Conservation (phyloP, 2,888 invertebrate genomes). For the Flexamia atlantica region DNA sequence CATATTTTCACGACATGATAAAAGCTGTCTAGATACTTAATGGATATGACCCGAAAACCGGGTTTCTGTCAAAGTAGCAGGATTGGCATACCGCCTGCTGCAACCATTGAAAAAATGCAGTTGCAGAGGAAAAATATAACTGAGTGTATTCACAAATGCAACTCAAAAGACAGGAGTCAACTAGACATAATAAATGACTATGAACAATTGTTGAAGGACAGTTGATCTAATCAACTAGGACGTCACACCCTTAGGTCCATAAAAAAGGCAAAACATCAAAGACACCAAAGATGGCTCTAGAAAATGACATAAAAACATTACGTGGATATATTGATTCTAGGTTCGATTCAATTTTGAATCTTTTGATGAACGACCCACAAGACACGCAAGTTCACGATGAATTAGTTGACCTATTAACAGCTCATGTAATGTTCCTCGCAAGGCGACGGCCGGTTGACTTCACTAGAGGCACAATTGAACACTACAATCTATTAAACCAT, state of each 20-base stretch:
- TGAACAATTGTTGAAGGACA: slow-evolving; percentile 20
- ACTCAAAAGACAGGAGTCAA: neutral
- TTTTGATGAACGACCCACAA: neutral
- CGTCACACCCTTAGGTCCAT: neutral
- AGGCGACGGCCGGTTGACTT: slow-evolving; percentile 4
- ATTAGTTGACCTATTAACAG: neutral
- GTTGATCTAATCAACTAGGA: neutral
- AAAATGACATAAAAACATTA: neutral
- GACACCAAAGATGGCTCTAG: neutral
- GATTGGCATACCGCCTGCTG: neutral
- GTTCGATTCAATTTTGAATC: neutral
- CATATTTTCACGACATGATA: neutral
- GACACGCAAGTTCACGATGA: neutral
- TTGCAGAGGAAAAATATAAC: neutral
- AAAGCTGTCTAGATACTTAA: neutral
- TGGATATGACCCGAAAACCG: slow-evolving; percentile 2
- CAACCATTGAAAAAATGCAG: neutral
- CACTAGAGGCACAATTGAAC: neutral
- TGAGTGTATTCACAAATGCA: neutral
- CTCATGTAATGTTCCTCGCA: neutral
- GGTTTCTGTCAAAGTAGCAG: neutral
- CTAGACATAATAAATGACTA: neutral
- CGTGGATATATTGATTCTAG: neutral
- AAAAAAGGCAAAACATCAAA: neutral
- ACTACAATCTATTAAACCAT: neutral